Base-by-base conservation (phyloP, 2,888 invertebrate genomes). In the Rutpela maculata region DNA sequence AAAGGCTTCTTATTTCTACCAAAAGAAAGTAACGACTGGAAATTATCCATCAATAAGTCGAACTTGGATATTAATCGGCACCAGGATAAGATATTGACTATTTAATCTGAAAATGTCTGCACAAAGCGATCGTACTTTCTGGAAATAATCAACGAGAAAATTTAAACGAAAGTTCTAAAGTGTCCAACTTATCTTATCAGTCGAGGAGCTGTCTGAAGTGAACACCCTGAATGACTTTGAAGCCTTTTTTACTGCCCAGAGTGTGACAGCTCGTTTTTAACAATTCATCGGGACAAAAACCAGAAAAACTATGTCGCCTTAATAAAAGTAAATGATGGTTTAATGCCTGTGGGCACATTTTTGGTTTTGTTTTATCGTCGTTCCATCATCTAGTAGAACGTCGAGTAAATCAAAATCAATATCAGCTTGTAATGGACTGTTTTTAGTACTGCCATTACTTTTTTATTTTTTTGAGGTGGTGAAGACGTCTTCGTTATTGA, bases 281-380 rank as follows among this genome's bases (percentile, higher is more conserved):
- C 65, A 65, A 65, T 65, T 65, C 43, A 12, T 18, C 38, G 65
- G 38, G 19, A 65, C 11, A 38, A 65, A 65, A 65, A 62, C 18
- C 31, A 76, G 66, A 68, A 67, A 22, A 19, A 19, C 1, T 11
- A 59, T 75, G 78, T 78, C 81, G 74, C 74, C 75, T 73, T 79
- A 80, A 80, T 76, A 78, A 80, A 82, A 82, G 70, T 78, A 73
- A 80, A 81, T 78, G 79, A 80, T 80, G 80, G 81, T 80, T 75
- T 79, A 74, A 82, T 75, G 79, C 75, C 77, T 76, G 59, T 57
- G 78, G 82, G 78, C 65, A 50, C 6, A 6, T 50, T 50, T 17
- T 50, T 50, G 2, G 50, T 50, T 50, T 50, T 50, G n/a, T 50
- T 15, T n/a, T 50, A 50, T 50, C 50, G n/a, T 6, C 15, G 50